phyloP scores from a whole-genome alignment of 2,113 vertebrate species.

The Coptodon rendalli region DNA sequence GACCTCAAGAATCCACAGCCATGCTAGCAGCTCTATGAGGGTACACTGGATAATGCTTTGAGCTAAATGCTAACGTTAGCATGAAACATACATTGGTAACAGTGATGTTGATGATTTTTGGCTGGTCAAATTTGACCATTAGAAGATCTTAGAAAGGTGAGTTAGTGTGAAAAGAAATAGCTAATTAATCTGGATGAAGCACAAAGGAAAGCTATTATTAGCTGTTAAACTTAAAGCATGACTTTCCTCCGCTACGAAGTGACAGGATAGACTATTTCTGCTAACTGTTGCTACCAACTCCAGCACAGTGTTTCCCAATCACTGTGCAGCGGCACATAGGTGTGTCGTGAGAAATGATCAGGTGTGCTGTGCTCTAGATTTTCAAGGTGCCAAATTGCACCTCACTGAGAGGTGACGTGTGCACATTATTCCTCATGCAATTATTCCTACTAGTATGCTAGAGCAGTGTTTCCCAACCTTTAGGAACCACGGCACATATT shows the following conservation, averaged over 20 bases:
- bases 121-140: not conserved
- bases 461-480: not conserved
- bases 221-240: not conserved
- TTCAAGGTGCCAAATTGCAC: not conserved
- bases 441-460: not conserved
- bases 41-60: not conserved
- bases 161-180: not conserved
- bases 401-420: not conserved
- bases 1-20: not conserved
- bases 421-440: not conserved
- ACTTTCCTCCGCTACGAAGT: not conserved
- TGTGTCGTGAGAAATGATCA: not conserved
- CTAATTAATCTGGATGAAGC: not conserved
- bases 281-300: not conserved
- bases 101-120: not conserved
- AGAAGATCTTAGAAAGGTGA: not conserved
- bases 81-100: not conserved
- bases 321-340: fast-evolving
- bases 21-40: not conserved
- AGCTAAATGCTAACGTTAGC: not conserved
- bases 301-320: not conserved
- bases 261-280: not conserved
- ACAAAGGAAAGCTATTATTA: not conserved
- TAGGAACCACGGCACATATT: not conserved
- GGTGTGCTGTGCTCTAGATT: not conserved